A percentile compares a stretch with the other conserved stretches of the same genome.
Evolutionary conservation across 2,888 invertebrate genomes (phyloP).

Genomic region (Cyclophora albipunctata): DNA sequence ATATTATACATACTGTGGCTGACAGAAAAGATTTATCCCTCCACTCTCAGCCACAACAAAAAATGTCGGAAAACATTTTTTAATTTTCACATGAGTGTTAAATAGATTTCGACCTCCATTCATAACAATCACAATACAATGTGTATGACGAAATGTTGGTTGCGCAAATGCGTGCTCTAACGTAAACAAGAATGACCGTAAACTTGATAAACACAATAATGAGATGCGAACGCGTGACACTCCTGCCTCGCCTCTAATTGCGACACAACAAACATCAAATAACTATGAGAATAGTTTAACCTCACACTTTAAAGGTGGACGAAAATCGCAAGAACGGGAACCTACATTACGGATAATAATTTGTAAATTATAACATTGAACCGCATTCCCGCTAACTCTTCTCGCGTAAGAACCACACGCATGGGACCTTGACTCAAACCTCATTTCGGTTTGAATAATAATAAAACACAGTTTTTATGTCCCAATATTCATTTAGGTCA

Average conservation of each 20-base stretch:
- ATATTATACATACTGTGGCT: too few relatives aligned
- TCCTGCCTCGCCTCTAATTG: conserved; percentile 1
- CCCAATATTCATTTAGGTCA: conserved; percentile 1
- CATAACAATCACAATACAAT: conserved; percentile 6
- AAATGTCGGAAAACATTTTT: too few relatives aligned
- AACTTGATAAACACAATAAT: conserved; percentile 29
- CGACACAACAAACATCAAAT: background rate
- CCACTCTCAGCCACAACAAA: too few relatives aligned
- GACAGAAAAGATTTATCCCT: too few relatives aligned
- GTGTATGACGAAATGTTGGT: conserved; percentile 2
- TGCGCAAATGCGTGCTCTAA: conserved; percentile 16
- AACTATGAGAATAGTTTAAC: background rate
- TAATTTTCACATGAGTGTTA: conserved; percentile 20
- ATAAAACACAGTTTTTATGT: conserved; percentile 3
- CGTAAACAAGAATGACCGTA: conserved; percentile 39
- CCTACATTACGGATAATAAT: too few relatives aligned
- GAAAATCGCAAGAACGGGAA: too few relatives aligned
- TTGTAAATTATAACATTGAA: too few relatives aligned
- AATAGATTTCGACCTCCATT: conserved; percentile 22
- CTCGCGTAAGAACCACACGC: too few relatives aligned
- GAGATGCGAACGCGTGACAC: conserved; percentile 13
- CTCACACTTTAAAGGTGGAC: too few relatives aligned
- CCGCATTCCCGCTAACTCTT: too few relatives aligned
- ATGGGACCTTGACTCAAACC: too few relatives aligned
- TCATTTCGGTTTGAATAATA: background rate